Conservation (phyloP, 2,113 vertebrate genomes). For the Aspiorhynchus laticeps region DNA sequence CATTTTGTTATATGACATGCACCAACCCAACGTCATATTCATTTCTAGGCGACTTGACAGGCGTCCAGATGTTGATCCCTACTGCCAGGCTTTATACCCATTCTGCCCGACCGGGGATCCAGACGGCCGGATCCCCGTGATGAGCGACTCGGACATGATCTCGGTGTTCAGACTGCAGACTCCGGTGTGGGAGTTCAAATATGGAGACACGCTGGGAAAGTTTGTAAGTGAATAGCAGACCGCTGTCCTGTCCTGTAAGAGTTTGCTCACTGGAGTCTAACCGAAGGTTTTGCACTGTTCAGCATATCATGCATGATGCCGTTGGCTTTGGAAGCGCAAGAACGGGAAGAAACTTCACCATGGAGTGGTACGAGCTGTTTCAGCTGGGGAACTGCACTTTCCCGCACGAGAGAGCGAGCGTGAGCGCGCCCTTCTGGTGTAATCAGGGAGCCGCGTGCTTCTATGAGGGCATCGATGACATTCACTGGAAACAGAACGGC, state of each 20-base stretch:
- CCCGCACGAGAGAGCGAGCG: slow-evolving; percentile 84
- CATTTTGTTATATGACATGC: neutral
- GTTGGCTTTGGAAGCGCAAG: slow-evolving; percentile 87
- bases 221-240: slow-evolving; percentile 77
- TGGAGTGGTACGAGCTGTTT: slow-evolving; percentile 99
- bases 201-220: slow-evolving; percentile 87
- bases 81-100: slow-evolving; percentile 90
- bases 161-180: slow-evolving; percentile 91
- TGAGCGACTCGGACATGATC: slow-evolving; percentile 84
- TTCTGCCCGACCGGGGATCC: slow-evolving; percentile 90
- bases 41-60: slow-evolving; percentile 84
- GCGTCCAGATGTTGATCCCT: slow-evolving; percentile 86
- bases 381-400: slow-evolving; percentile 98
- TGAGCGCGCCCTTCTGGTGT: slow-evolving; percentile 90
- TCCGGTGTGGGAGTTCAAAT: slow-evolving; percentile 98
- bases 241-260: neutral
- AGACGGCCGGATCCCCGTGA: slow-evolving; percentile 77
- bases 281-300: slow-evolving; percentile 31
- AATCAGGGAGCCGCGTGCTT: slow-evolving; percentile 99
- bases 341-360: slow-evolving; percentile 86
- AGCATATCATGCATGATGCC: slow-evolving; percentile 98
- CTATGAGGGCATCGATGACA: slow-evolving; percentile 90
- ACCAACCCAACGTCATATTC: neutral
- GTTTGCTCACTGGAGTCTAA: neutral
- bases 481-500: slow-evolving; percentile 94